Conservation (phyloP, 1,140 invertebrate species). For the Gryllus bimaculatus region DNA sequence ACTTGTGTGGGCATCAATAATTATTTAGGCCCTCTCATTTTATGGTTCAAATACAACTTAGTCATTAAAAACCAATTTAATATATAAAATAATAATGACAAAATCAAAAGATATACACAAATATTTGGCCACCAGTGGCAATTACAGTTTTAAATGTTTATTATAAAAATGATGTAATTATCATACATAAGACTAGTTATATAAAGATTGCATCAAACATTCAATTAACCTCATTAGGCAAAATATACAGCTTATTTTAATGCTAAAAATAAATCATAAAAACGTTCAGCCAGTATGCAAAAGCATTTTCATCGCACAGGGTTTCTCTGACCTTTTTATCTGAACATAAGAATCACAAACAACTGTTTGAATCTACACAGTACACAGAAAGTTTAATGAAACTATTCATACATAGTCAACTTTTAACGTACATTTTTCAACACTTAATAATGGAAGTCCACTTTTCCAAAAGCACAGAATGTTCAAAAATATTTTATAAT, state of each 20-base stretch:
- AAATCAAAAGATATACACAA: background rate
- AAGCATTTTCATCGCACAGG: background rate
- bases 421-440: background rate
- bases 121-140: background rate
- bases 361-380: background rate
- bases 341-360: background rate
- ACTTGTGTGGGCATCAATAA: background rate
- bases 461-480: background rate
- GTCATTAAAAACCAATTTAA: background rate
- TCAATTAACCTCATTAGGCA: background rate
- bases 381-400: background rate
- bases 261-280: background rate
- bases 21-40: background rate
- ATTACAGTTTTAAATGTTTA: background rate
- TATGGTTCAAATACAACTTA: background rate
- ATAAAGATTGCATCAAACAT: background rate
- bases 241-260: background rate
- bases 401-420: background rate
- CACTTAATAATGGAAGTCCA: background rate
- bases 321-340: background rate
- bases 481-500: background rate
- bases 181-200: slow-evolving; percentile 5
- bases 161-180: background rate
- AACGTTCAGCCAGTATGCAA: background rate
- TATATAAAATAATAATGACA: background rate